Conservation (phyloP, 2,113 vertebrate genomes). For the Vulpes vulpes region DNA sequence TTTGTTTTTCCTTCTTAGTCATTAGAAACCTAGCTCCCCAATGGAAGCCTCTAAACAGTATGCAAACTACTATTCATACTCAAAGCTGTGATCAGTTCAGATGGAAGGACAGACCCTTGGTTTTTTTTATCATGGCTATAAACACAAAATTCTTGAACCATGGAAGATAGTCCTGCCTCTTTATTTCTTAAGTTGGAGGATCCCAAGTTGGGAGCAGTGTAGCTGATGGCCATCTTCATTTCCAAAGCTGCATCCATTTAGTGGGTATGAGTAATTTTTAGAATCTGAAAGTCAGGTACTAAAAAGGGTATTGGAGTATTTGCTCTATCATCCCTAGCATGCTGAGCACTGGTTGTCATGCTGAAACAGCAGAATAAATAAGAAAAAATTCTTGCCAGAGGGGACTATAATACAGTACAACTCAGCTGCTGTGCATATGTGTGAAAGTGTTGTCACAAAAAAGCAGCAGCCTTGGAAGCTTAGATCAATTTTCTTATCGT, state of each 20-base stretch:
- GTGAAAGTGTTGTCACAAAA: constrained; percentile 11
- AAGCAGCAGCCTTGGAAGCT: constrained; percentile 34
- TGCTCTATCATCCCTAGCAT: constrained; percentile 8
- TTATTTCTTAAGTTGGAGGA: background rate
- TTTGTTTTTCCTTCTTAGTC: constrained; percentile 30
- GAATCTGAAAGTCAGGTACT: constrained; percentile 36
- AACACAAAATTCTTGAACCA: background rate
- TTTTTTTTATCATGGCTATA: background rate
- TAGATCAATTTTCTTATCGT: constrained; percentile 61
- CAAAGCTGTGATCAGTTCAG: background rate
- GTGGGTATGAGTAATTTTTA: background rate
- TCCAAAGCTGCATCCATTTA: background rate
- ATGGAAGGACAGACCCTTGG: background rate
- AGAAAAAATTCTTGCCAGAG: constrained; percentile 47
- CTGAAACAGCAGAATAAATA: constrained; percentile 67
- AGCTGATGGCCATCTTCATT: background rate
- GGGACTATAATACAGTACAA: background rate
- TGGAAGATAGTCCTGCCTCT: background rate
- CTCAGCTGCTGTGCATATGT: constrained; percentile 60
- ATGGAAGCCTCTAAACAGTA: background rate
- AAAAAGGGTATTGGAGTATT: constrained; percentile 9
- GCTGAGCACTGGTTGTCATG: background rate
- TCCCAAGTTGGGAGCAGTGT: background rate
- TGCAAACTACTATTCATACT: background rate
- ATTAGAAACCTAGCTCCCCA: constrained; percentile 39